Evolutionary conservation across 2,888 invertebrate species (phyloP).

Genomic region (Yponomeuta malinellus): DNA sequence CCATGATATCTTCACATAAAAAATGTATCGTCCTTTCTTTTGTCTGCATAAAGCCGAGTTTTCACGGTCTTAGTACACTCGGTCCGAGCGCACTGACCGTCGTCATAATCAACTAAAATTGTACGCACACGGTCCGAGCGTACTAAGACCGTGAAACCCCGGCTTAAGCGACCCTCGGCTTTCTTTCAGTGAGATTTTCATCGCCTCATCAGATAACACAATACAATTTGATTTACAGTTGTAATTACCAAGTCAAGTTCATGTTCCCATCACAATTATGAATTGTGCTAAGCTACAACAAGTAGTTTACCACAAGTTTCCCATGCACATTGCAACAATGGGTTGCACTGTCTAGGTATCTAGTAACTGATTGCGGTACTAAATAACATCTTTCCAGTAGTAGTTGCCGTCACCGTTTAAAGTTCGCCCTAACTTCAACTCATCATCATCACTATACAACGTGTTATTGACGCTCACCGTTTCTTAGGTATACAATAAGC

Average conservation of each 20-base stretch:
- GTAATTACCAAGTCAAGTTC: conserved; percentile 25
- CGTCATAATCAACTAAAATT: too few species aligned
- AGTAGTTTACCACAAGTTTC: not conserved
- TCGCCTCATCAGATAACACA: not conserved
- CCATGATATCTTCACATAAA: too few species aligned
- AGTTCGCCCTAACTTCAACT: not conserved
- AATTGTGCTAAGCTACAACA: not conserved
- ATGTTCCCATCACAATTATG: conserved; percentile 17
- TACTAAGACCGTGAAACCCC: too few species aligned
- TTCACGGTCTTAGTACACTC: too few species aligned
- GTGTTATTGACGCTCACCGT: not conserved
- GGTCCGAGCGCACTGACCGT: too few species aligned
- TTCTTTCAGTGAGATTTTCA: not conserved
- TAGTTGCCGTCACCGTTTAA: not conserved
- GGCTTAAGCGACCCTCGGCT: too few species aligned
- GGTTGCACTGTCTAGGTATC: not conserved
- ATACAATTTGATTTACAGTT: conserved; percentile 19
- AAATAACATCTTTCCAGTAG: not conserved
- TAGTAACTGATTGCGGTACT: not conserved
- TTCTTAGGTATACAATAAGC: too few species aligned
- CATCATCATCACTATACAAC: not conserved
- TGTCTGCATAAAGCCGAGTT: too few species aligned
- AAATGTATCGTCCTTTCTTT: too few species aligned
- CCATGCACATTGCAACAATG: not conserved
- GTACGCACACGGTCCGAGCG: too few species aligned